These are phyloP conservation scores for Leptopterna dolabrata DNA, from an alignment of 2,888 invertebrate species.

Conservation along the genomic window DNA sequence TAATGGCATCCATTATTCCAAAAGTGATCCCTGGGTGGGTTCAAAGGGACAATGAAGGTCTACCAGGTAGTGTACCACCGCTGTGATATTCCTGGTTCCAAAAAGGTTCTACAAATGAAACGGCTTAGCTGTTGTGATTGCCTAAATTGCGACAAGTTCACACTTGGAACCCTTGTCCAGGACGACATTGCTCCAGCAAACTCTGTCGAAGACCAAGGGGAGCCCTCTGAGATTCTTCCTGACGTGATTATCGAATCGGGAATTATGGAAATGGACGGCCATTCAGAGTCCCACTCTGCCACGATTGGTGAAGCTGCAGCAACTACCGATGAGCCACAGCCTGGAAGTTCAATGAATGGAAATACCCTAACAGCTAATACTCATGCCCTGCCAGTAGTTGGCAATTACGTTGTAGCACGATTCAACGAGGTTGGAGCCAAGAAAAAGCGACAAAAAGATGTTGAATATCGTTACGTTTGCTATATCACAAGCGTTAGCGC, in stretches of 20 bases:
- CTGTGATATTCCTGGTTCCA: background rate
- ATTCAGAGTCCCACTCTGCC: too few species aligned
- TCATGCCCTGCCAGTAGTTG: too few species aligned
- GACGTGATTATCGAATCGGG: too few species aligned
- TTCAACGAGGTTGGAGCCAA: too few species aligned
- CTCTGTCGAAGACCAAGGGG: background rate
- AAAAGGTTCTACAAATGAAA: background rate
- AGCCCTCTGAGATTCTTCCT: background rate
- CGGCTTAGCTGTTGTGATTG: conserved; percentile 2
- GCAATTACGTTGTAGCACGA: too few species aligned
- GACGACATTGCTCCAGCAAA: background rate
- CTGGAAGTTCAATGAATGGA: too few species aligned
- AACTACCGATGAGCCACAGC: too few species aligned
- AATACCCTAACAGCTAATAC: too few species aligned
- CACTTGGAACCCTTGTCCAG: background rate
- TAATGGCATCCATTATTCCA: background rate
- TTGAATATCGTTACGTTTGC: background rate
- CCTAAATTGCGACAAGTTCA: background rate
- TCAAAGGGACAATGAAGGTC: conserved; percentile 21
- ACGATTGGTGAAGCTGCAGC: background rate
- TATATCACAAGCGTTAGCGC: background rate
- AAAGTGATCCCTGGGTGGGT: background rate
- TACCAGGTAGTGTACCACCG: conserved; percentile 10
- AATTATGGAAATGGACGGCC: too few species aligned
- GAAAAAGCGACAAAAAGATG: background rate